A percentile compares a stretch with the other conserved stretches of the same genome.
Evolutionary conservation across 2,888 invertebrate genomes (phyloP).

Genomic region (Odontothrips loti): DNA sequence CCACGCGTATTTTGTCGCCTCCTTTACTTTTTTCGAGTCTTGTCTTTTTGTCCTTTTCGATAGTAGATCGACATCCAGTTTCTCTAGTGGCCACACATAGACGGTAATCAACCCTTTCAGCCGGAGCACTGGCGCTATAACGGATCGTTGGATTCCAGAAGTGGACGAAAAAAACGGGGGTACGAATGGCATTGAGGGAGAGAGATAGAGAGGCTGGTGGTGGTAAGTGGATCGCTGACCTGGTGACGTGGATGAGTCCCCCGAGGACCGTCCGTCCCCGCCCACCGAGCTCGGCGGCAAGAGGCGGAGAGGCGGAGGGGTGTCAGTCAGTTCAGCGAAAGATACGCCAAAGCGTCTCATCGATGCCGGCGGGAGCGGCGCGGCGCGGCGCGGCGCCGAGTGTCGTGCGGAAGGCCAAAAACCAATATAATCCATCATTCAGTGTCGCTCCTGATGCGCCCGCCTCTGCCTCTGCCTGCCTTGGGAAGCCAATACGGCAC

Average conservation of each 20-base stretch:
- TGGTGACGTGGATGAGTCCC: conserved; percentile 23
- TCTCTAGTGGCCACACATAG: too few species aligned
- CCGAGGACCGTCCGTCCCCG: neutral
- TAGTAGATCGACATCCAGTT: too few species aligned
- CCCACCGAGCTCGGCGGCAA: too few species aligned
- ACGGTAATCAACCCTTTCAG: too few species aligned
- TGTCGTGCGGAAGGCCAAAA: neutral
- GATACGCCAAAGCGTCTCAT: neutral
- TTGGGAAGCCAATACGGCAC: too few species aligned
- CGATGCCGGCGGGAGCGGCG: neutral
- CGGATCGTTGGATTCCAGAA: too few species aligned
- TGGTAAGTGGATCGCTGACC: neutral
- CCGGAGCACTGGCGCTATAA: too few species aligned
- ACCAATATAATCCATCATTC: conserved; percentile 23
- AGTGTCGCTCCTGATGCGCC: neutral
- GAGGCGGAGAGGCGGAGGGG: neutral
- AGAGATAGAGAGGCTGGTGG: neutral
- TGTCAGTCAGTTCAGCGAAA: neutral
- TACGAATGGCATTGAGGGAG: neutral
- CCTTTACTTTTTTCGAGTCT: too few species aligned
- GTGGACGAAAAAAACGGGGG: neutral
- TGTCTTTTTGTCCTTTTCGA: too few species aligned
- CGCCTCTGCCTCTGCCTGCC: neutral
- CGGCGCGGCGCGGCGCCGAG: neutral
- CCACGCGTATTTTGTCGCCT: too few species aligned